Evolutionary conservation across 2,113 vertebrate species (phyloP).

Genomic region (Phainopepla nitens): DNA sequence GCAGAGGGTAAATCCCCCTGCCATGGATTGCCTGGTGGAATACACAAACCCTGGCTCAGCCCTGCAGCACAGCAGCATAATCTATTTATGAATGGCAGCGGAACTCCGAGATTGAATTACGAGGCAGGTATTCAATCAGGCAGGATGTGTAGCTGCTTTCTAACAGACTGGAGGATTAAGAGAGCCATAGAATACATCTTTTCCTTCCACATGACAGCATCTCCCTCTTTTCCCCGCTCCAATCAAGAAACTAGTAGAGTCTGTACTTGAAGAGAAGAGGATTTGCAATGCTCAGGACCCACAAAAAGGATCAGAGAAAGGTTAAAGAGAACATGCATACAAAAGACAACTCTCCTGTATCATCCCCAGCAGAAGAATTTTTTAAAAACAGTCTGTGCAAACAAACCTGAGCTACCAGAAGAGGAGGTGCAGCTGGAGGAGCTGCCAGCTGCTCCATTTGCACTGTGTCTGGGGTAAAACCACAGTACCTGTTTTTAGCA

Average conservation of each 20-base stretch:
- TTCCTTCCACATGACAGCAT: constrained; percentile 40
- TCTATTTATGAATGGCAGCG: constrained; percentile 37
- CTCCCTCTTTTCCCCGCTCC: neutral
- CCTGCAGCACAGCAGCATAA: neutral
- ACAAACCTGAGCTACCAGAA: neutral
- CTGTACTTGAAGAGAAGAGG: constrained; percentile 5
- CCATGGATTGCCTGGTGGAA: neutral
- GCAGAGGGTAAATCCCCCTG: neutral
- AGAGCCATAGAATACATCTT: neutral
- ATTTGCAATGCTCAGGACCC: constrained; percentile 4
- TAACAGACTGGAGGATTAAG: constrained; percentile 24
- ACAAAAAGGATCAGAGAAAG: constrained; percentile 38
- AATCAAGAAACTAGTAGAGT: neutral
- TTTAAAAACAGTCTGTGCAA: neutral
- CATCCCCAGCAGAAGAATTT: neutral
- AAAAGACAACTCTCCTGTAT: neutral
- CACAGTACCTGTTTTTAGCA: neutral
- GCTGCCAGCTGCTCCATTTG: neutral
- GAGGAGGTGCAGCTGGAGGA: neutral
- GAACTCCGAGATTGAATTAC: constrained; percentile 55
- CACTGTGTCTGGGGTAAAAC: neutral
- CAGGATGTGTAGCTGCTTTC: constrained; percentile 35
- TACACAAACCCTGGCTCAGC: neutral
- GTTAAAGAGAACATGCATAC: neutral
- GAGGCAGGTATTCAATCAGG: constrained; percentile 57